phyloP scores from a whole-genome alignment of 1,140 invertebrate genomes.

The Anastrepha obliqua region DNA sequence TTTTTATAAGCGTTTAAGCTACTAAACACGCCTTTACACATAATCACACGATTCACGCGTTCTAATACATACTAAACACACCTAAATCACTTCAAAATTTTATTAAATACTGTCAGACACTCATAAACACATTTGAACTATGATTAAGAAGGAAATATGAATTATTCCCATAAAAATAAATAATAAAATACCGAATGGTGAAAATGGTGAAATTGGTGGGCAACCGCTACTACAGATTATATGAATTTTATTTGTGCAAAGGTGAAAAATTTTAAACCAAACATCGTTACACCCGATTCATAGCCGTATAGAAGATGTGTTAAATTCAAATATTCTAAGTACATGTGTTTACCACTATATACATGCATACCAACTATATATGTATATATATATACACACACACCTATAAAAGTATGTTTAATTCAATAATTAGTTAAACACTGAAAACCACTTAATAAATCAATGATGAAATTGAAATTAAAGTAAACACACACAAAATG shows the following conservation, averaged over 20 bases:
- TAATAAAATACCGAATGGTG: no score
- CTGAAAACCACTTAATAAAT: background rate
- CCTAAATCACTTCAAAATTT: background rate
- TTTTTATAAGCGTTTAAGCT: conserved; percentile 33
- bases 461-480: conserved; percentile 24
- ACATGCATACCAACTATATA: conserved; percentile 1
- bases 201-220: background rate
- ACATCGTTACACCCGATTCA: background rate
- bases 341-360: conserved; percentile 13
- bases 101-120: background rate
- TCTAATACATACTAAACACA: conserved; percentile 27
- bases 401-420: conserved; percentile 14
- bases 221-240: background rate
- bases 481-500: background rate
- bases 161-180: background rate
- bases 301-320: conserved; percentile 4
- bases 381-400: background rate
- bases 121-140: background rate
- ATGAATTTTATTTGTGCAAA: background rate
- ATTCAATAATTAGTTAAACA: conserved; percentile 35
- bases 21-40: conserved; percentile 41
- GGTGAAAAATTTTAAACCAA: conserved; percentile 1
- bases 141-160: background rate
- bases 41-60: conserved; percentile 24
- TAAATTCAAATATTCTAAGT: conserved; percentile 25